Evolutionary conservation across 2,113 vertebrate genomes (phyloP).

Genomic region (Nipponia nippon): DNA sequence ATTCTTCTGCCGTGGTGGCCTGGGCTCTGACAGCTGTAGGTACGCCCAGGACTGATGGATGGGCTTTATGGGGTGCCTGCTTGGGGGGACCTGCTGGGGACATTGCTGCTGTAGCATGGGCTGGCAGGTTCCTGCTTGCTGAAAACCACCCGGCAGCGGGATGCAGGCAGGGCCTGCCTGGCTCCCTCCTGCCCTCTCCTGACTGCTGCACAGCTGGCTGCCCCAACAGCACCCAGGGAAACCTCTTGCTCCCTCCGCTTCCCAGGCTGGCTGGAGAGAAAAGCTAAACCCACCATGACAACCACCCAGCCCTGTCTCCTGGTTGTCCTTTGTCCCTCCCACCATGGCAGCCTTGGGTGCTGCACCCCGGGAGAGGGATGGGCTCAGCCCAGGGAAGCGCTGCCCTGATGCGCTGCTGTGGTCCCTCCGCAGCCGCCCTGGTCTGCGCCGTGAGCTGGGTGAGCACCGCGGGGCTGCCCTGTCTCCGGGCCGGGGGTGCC

Average conservation of each 20-base stretch:
- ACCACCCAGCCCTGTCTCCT: background rate
- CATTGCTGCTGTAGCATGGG: background rate
- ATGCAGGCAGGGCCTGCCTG: background rate
- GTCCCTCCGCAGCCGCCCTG: constrained; percentile 62
- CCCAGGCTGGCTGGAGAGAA: background rate
- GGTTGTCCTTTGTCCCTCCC: background rate
- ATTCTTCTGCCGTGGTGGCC: constrained; percentile 70
- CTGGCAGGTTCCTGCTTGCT: background rate
- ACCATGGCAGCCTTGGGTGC: background rate
- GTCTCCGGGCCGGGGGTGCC: constrained; percentile 33
- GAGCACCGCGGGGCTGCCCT: constrained; percentile 55
- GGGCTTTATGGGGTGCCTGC: background rate
- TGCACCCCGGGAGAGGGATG: background rate
- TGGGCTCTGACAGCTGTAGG: constrained; percentile 31
- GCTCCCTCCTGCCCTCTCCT: background rate
- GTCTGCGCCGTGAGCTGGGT: constrained; percentile 64
- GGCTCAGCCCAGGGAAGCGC: background rate
- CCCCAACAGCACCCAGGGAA: accelerated
- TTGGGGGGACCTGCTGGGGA: accelerated
- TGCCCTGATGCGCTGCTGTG: background rate
- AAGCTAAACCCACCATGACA: background rate
- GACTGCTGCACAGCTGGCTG: background rate
- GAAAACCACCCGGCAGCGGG: background rate
- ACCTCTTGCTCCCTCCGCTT: background rate
- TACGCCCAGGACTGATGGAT: background rate